Base-by-base conservation (phyloP, 2,113 vertebrate species). In the Eidolon helvum region DNA sequence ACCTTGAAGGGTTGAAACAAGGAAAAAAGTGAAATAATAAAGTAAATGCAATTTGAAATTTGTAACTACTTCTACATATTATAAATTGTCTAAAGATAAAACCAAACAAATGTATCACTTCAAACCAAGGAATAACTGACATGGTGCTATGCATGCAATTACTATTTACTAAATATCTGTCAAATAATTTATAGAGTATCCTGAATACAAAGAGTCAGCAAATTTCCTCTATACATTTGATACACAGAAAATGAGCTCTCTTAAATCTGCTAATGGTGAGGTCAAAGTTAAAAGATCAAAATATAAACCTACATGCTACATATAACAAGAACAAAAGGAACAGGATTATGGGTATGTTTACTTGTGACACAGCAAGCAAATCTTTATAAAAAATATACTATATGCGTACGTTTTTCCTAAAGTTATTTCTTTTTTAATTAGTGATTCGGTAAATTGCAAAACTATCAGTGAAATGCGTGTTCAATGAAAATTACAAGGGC, bases 241-340 rank as follows among this genome's bases (percentile, higher is more conserved):
- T 74, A 8, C 5, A 88, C 21, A 71, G 59, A 79, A 84, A 96
- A 90, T 57, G 55, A 91, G 79, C 2, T 74, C 45, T 72, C 72
- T 95, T 84, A 69, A 85, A 66, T 92, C 53, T 90, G 55, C 33
- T 93, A 87, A 61, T 59, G 33, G 10, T 91, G n/a, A 95, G 3
- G 21, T 57, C 50, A 79, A 72, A 85, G 35, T 57, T 87, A 92
- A 90, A 94, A 63, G 21, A 87, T 94, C 21, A 68, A 90, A 83
- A 77, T 57, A 86, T 55, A 57, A 90, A 95, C 53, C 43, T 45
- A 78, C 18, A 82, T 10, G 38, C 30, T 72, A 50, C 10, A n/a
- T 75, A 55, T 26, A 69, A 68, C 3, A 91, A 90, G 66, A 94
- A 83, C 24, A 48, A 80, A 95, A 85, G 26, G 22, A 30, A 11